These are phyloP conservation scores for Harpagifer antarcticus DNA, from an alignment of 2,797 vertebrate species.

Conservation along the genomic window DNA sequence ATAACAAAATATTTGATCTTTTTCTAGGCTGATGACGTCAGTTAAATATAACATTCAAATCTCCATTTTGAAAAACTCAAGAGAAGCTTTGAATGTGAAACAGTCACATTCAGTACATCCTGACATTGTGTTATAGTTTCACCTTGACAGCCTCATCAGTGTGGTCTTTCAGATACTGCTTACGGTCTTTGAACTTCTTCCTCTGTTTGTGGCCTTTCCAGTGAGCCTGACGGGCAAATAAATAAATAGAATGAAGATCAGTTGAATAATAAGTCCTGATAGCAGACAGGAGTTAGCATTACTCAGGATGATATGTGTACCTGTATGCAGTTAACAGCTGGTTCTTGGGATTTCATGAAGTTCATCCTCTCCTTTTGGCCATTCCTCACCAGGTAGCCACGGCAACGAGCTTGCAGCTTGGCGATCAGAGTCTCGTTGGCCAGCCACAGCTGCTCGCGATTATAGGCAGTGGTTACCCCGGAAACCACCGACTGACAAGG, in stretches of 20 bases:
- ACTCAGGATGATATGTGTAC: constrained; percentile 66
- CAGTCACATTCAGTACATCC: too few relatives aligned
- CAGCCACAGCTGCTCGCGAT: constrained; percentile 96
- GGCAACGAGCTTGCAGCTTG: constrained; percentile 94
- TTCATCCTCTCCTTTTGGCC: constrained; percentile 87
- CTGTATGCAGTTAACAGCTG: constrained; percentile 95
- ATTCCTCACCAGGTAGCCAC: constrained; percentile 92
- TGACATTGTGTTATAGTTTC: neutral
- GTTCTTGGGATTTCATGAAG: constrained; percentile 92
- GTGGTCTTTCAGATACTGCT: constrained; percentile 90
- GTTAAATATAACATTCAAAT: too few relatives aligned
- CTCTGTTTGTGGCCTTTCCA: constrained; percentile 95
- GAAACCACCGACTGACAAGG: constrained; percentile 90
- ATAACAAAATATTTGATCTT: too few relatives aligned
- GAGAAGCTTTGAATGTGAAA: too few relatives aligned
- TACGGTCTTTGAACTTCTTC: constrained; percentile 89
- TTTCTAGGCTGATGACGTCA: too few relatives aligned
- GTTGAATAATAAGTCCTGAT: neutral
- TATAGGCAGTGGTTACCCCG: constrained; percentile 95
- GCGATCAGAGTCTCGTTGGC: constrained; percentile 94
- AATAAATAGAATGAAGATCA: neutral
- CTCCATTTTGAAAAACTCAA: too few relatives aligned
- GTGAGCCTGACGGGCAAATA: constrained; percentile 85
- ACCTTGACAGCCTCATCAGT: constrained; percentile 93
- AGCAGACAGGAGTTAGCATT: neutral